These are phyloP conservation scores for Cavia porcellus DNA, from an alignment of 2,113 vertebrate species.

Conservation along the genomic window DNA sequence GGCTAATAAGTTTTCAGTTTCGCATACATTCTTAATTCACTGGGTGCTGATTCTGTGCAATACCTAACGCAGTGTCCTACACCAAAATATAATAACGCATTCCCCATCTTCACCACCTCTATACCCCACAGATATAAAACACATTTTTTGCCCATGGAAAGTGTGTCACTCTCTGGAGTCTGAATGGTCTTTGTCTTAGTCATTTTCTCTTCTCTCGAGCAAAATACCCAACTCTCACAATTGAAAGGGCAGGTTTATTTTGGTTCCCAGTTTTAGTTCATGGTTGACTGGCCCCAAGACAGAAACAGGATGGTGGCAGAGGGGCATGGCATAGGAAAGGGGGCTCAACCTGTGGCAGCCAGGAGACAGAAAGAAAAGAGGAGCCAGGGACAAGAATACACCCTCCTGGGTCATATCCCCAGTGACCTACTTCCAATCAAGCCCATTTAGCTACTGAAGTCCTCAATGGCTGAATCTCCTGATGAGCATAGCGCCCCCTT, in stretches of 20 bases:
- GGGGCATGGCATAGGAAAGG: not conserved
- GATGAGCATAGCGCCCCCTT: not conserved
- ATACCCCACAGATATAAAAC: not conserved
- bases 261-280: not conserved
- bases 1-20: not conserved
- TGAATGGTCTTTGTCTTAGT: not conserved
- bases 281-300: not conserved
- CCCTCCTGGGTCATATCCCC: not conserved
- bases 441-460: not conserved
- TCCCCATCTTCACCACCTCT: not conserved
- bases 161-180: not conserved
- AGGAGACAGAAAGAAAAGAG: not conserved
- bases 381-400: not conserved
- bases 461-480: not conserved
- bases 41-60: not conserved
- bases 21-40: not conserved
- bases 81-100: not conserved
- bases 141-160: not conserved
- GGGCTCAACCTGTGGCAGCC: not conserved
- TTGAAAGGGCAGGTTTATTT: not conserved
- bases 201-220: not conserved
- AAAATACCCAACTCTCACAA: not conserved
- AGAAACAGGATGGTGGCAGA: not conserved
- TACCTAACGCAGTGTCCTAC: not conserved
- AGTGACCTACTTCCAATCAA: not conserved